Base-by-base conservation (phyloP, 1,140 invertebrate genomes). In the Sitophilus oryzae region DNA sequence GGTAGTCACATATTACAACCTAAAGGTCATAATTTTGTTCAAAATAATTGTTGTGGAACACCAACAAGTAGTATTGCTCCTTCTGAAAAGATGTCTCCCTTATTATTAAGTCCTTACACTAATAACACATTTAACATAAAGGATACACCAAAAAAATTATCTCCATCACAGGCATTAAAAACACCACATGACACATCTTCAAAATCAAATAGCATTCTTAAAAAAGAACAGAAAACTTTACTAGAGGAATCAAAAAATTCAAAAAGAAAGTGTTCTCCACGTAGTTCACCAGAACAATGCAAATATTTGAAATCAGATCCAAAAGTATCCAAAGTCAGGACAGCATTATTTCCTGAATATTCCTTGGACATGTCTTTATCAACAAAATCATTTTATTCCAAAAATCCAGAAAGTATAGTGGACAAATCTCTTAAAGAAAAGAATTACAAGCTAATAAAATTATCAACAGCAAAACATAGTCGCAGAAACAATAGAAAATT, bases 371-470 rank as follows among this genome's bases (percentile, higher is more conserved):
- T 55, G n/a, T 73, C 74, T 15, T 62, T 80, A 0, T 71, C 77
- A 1, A 69, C 74, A 0, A 77, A 77, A 56, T 73, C 72, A 14
- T 80, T 80, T 59, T 80, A 79, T 63, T 72, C 77, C 0, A 78
- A 76, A 66, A 61, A 35, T 16, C 21, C 56, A 22, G 45, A 64
- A 36, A 44, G 53, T 46, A 41, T 57, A 14, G 16, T 58, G 37
- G 49, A 58, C 15, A 75, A 52, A 15, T 44, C 20, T 44, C n/a
- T 4, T 2, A 59, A 58, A 14, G 47, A 38, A 49, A 41, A 44
- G 37, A 43, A 45, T 10, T 49, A 18, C 34, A 38, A 53, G 53
- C 49, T 22, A 40, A 16, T 50, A 9, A 50, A 60, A 43, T 44
- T 21, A 41, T 22, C 23, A 21, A 42, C 18, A 2, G 21, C 10